Base-by-base conservation (phyloP, 2,113 vertebrate genomes). In the Orthonyx spaldingii region DNA sequence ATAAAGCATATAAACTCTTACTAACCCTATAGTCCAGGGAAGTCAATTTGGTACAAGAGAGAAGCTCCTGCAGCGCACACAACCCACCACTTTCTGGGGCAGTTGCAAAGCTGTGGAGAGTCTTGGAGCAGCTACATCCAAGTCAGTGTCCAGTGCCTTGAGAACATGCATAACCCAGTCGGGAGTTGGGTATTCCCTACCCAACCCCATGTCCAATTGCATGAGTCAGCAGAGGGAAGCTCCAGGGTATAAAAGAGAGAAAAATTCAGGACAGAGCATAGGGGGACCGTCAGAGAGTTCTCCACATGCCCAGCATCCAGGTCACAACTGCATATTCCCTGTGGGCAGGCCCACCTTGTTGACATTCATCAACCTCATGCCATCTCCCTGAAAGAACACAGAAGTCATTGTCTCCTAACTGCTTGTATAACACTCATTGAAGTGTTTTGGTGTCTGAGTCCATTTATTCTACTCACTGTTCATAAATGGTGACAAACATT, bases 381-480 rank as follows among this genome's bases (percentile, higher is more conserved):
- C 3, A 0, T 42, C 24, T 57, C 13, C 35, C 32, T 60, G 1
- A 0, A 39, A n/a, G 19, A 82, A 16, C 11, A 35, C 3, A 12
- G 26, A 66, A 72, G 6, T 42, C 0, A 0, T 4, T 33, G 32
- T 69, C n/a, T 64, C 4, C 4, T 28, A 56, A 46, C 26, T 46
- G 20, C 20, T 19, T 39, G 4, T 21, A 2, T 26, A 50, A 24
- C 13, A 15, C 5, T 70, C 24, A 26, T 3, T 50, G 22, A 63
- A 53, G 17, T 19, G 13, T 52, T 66, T 41, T 55, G 13, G 8
- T n/a, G 9, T 59, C 60, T 50, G 37, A 69, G 9, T 47, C 12
- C 21, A 39, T 60, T n/a, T 33, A 78, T 46, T 24, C 24, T 75
- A 52, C 28, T 27, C 7, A 12, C 8, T n/a, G 24, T 8, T 80